These are phyloP conservation scores for Lontra canadensis DNA, from an alignment of 2,113 vertebrate genomes.

Conservation along the genomic window DNA sequence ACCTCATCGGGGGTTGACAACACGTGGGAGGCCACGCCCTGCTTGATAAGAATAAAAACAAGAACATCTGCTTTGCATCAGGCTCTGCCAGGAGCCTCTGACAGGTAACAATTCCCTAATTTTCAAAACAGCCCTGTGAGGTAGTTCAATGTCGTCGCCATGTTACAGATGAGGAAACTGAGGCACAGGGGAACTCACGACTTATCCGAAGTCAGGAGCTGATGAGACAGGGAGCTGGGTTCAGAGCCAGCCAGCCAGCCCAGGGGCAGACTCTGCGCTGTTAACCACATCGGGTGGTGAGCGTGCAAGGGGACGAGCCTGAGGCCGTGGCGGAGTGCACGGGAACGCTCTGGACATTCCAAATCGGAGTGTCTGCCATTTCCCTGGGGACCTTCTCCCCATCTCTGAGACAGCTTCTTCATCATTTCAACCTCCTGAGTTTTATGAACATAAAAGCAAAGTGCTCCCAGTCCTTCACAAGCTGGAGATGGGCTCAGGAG, in stretches of 20 bases:
- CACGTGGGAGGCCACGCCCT: rapidly evolving
- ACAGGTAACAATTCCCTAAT: rapidly evolving
- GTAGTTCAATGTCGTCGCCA: too few relatives aligned
- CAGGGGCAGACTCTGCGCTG: too few relatives aligned
- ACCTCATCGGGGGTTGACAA: background rate
- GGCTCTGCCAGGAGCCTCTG: background rate
- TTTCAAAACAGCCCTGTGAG: background rate
- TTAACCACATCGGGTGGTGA: rapidly evolving
- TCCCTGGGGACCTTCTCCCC: background rate
- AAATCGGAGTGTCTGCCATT: background rate
- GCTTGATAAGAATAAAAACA: background rate
- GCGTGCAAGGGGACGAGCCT: rapidly evolving
- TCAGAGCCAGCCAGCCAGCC: rapidly evolving
- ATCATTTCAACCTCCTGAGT: background rate
- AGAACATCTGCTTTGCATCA: rapidly evolving
- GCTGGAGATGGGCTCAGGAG: background rate
- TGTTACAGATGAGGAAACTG: background rate
- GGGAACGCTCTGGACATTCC: rapidly evolving
- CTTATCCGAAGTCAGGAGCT: background rate
- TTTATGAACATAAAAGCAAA: background rate
- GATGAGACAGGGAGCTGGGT: rapidly evolving
- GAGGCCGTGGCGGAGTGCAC: rapidly evolving
- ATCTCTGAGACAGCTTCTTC: background rate
- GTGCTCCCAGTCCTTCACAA: background rate
- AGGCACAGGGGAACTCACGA: background rate